phyloP scores from a whole-genome alignment of 2,888 invertebrate genomes.

The Willowsia nigromaculata region DNA sequence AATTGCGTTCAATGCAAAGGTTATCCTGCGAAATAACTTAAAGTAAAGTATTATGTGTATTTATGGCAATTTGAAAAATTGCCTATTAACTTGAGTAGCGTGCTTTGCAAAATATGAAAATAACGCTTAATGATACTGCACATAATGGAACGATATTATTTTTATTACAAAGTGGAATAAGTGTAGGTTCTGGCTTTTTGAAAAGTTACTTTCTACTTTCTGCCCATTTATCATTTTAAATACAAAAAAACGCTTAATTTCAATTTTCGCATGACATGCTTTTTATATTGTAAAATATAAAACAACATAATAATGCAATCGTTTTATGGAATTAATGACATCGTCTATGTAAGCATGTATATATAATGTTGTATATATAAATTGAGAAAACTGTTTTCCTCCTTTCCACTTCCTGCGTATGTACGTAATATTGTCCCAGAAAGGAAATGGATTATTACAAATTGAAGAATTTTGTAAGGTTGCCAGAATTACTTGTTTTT shows the following conservation, averaged over 20 bases:
- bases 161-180: not conserved
- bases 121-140: not conserved
- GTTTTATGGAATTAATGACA: not conserved
- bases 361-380: too few species aligned
- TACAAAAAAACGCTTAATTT: not conserved
- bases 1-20: too few species aligned
- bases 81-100: not conserved
- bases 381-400: not conserved
- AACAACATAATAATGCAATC: not conserved
- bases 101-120: not conserved
- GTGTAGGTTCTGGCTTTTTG: not conserved
- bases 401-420: not conserved
- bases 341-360: too few species aligned
- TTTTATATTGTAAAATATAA: not conserved
- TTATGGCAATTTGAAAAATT: not conserved
- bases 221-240: not conserved
- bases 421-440: not conserved
- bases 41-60: not conserved
- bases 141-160: not conserved
- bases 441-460: constrained; percentile 18
- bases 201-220: not conserved
- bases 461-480: constrained; percentile 13
- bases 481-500: constrained; percentile 43
- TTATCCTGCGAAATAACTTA: too few species aligned
- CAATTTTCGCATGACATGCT: not conserved